A percentile compares a stretch with the other conserved stretches of the same genome.
phyloP scores from a whole-genome alignment of 2,113 vertebrate species.

The Globicephala melas region DNA sequence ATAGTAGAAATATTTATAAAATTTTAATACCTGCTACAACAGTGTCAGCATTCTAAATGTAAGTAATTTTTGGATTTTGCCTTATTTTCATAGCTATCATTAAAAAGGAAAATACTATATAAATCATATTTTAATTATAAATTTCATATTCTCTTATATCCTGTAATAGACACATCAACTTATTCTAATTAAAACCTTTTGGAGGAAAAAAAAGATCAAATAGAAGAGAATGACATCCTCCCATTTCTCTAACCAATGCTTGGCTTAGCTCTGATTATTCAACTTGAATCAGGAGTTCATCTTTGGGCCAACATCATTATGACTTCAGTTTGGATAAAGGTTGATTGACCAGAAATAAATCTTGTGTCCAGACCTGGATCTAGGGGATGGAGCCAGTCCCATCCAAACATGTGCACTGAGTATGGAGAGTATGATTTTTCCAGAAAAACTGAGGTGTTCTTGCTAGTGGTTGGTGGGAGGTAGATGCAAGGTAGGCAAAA shows the following conservation, averaged over 20 bases:
- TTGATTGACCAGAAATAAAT: background rate
- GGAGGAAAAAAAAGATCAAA: background rate
- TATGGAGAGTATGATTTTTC: background rate
- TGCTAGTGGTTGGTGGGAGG: background rate
- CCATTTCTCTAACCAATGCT: background rate
- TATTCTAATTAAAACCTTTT: background rate
- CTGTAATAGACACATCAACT: background rate
- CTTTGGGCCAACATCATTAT: background rate
- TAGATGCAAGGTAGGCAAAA: background rate
- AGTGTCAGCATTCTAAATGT: background rate
- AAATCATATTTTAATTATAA: background rate
- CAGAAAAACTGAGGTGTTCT: background rate
- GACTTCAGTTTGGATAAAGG: background rate
- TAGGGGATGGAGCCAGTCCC: background rate
- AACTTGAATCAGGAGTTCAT: background rate
- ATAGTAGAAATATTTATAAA: background rate
- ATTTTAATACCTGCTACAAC: background rate
- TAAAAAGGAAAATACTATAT: background rate
- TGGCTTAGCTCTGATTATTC: background rate
- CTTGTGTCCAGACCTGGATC: background rate
- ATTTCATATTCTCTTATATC: background rate
- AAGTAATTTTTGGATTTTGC: background rate
- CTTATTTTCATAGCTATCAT: background rate
- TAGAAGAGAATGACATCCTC: background rate
- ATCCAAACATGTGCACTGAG: rapidly evolving